Percentiles rank a stretch among this genome's conserved stretches.
phyloP scores from a whole-genome alignment of 2,113 vertebrate genomes.

The Engraulis encrasicolus region DNA sequence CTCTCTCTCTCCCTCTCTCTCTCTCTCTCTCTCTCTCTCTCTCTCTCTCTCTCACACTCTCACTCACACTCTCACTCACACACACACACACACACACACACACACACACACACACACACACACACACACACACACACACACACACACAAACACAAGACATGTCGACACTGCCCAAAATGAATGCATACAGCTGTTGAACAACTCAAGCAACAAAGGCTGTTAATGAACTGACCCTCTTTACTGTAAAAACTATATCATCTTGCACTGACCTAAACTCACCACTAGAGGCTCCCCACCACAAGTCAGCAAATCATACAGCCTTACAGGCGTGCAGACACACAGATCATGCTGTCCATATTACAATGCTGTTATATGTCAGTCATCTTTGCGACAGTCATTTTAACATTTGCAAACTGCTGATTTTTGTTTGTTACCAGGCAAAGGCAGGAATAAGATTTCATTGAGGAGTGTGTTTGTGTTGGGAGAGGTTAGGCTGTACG shows the following conservation, averaged over 20 bases:
- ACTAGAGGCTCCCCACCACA: slow-evolving; percentile 29
- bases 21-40: no score
- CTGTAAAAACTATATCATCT: not conserved
- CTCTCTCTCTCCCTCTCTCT: no score
- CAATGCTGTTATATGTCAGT: not conserved
- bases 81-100: not conserved
- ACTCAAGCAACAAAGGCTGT: not conserved
- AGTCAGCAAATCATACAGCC: not conserved
- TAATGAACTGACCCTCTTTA: slow-evolving; percentile 3
- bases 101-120: not conserved
- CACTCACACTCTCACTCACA: not conserved
- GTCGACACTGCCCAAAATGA: not conserved
- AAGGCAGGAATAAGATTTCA: not conserved
- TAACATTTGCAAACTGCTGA: not conserved
- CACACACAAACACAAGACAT: no score
- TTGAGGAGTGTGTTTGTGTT: not conserved
- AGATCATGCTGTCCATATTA: no score
- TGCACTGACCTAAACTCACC: not conserved
- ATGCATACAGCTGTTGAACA: not conserved
- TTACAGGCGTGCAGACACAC: not conserved
- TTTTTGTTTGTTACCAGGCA: not conserved
- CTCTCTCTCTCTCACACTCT: no score
- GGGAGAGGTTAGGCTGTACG: not conserved
- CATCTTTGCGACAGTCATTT: not conserved
- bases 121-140: not conserved